Evolutionary conservation across 1,140 invertebrate genomes (phyloP), one percentile per base, ranked within the genome.

Genomic region (Anagrus nilaparvatae): DNA sequence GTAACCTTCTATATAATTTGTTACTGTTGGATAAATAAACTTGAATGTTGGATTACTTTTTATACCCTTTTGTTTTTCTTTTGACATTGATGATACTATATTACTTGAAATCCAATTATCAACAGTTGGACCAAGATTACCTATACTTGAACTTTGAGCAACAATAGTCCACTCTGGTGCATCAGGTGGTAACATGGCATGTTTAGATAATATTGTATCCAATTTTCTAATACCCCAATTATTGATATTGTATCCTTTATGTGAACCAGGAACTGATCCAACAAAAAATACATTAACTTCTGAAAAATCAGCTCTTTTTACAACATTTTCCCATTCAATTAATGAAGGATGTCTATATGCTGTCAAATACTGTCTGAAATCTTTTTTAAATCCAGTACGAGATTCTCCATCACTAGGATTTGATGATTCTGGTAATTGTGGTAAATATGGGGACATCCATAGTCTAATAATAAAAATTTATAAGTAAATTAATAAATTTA

Each of bases 101-200:
- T 84, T 76, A 19, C 72, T 69, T 29, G 66, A 61, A 8, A 90
- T 53, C 86, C 86, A 91, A 10, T 72, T 62, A n/a, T 77, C 72
- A 21, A 76, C 71, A 44, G 65, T 75, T 4, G 76, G 60, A 7
- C 90, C 90, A 25, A 92, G 74, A 23, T 79, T 83, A 5, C 94
- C 92, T 43, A 97, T 86, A 50, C 89, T 94, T 10, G 89, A 94
- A 49, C 87, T 86, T 65, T 96, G 92, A 12, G 81, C 81, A 20
- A 94, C 61, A 5, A 87, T 60, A 14, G 73, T 71, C 81, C 82
- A 86, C 17, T 71, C 56, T 39, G 60, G 59, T 5, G 72, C 69
- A 41, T 68, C 62, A 0, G 58, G 49, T 0, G 77, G 75, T 20
- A 79, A 51, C n/a, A 48, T 47, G 16, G 74, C 78, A 56, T 87